phyloP scores from a whole-genome alignment of 2,113 vertebrate genomes.

The Paratilapia polleni region DNA sequence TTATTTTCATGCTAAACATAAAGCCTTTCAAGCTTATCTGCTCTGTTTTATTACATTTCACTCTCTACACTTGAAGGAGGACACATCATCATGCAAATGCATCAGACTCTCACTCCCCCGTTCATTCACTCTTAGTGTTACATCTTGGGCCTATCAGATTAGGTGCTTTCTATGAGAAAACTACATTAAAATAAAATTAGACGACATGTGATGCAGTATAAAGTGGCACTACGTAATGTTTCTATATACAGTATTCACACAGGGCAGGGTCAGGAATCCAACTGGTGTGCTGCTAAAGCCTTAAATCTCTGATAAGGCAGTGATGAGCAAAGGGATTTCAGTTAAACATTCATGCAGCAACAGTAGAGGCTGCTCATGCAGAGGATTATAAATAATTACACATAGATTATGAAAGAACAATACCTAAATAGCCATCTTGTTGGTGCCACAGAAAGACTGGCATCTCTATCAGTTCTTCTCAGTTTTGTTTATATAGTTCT shows the following conservation, averaged over 20 bases:
- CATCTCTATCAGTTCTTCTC: too few species aligned
- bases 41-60: background rate
- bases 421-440: conserved; percentile 44
- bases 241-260: background rate
- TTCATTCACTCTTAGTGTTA: background rate
- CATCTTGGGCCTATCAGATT: conserved; percentile 7
- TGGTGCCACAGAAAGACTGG: too few species aligned
- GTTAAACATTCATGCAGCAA: conserved; percentile 60
- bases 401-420: conserved; percentile 67
- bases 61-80: background rate
- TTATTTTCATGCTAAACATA: background rate
- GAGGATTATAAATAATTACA: conserved; percentile 78
- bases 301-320: conserved; percentile 65
- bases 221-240: conserved; percentile 18
- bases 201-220: background rate
- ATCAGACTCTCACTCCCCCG: background rate
- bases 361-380: conserved; percentile 37
- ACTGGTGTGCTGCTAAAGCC: conserved; percentile 54
- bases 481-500: too few species aligned
- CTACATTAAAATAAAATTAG: conserved; percentile 13
- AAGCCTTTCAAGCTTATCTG: background rate
- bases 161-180: conserved; percentile 23
- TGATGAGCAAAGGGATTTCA: conserved; percentile 51
- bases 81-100: background rate
- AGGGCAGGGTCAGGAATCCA: conserved; percentile 37